Evolutionary conservation across 2,113 vertebrate genomes (phyloP), one percentile per base, ranked within the genome.

Genomic region (Bolborhynchus lineola): DNA sequence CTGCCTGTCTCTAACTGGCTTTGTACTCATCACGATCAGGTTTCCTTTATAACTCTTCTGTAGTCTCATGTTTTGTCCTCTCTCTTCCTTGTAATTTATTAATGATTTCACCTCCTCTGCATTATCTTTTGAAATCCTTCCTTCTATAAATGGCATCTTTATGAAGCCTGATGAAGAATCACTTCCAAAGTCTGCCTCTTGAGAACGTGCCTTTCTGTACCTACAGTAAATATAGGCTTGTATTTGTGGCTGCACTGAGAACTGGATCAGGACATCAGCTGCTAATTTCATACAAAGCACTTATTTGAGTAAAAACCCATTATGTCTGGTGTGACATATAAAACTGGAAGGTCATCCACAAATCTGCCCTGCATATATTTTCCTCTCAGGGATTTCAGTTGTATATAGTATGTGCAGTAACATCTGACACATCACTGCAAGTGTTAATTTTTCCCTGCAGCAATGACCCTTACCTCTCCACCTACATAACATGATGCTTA

Each of bases 51-150:
- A 97, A 97, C 84, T 97, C 82, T 77, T 64, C 64, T 70, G 72
- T 29, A 55, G 91, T 85, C 96, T 97, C 90, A 13, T 81, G 92
- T 92, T 97, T 96, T 95, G 69, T 94, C 92, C 42, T 84, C 68
- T 91, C 84, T 93, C 90, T 64, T 91, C 65, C 93, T 96, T 69
- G 69, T 98, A 84, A 98, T 97, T 98, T 98, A 98, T 97, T 98
- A 97, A 97, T 97, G 96, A 26, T 9, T 78, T 96, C 55, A 53
- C 88, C 76, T 93, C 86, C 81, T 95, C 95, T 95, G 86, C 95
- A 90, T 96, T 96, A 90, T 75, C 93, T 91, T 96, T 87, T 76
- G 25, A 85, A 91, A 69, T 75, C 24, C n/a, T 94, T 83, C 52
- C 59, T 96, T 90, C 77, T 68, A 21, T 82, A 65, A 88, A 79